These are phyloP conservation scores for Luscinia luscinia DNA, from an alignment of 2,797 vertebrate species.

Conservation along the genomic window DNA sequence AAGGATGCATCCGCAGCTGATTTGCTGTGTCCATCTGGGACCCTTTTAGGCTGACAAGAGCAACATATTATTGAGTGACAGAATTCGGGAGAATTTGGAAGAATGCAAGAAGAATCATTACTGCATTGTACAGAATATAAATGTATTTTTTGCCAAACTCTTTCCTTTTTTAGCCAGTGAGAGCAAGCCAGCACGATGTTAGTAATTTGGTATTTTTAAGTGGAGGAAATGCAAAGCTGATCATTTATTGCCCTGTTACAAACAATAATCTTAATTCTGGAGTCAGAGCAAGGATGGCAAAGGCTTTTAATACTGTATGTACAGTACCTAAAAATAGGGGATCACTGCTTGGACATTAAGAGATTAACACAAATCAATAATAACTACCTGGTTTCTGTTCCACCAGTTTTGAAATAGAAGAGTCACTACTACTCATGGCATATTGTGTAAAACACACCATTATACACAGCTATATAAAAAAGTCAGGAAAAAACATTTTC, in stretches of 20 bases:
- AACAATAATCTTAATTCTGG: neutral
- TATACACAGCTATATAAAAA: neutral
- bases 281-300: neutral
- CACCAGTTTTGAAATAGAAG: neutral
- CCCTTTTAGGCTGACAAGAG: slow-evolving; percentile 53
- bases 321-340: neutral
- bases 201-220: neutral
- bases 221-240: neutral
- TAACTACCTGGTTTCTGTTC: neutral
- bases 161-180: neutral
- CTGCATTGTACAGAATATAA: slow-evolving; percentile 40
- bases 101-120: slow-evolving; percentile 44
- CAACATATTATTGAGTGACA: slow-evolving; percentile 47
- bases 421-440: neutral
- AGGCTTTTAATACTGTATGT: neutral
- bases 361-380: neutral
- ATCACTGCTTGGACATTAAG: neutral
- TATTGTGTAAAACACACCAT: neutral
- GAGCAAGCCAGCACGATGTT: neutral
- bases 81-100: slow-evolving; percentile 56
- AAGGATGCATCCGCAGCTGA: slow-evolving; percentile 39
- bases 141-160: neutral
- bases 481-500: neutral
- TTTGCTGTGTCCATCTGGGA: slow-evolving; percentile 43
- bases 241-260: neutral